phyloP scores from a whole-genome alignment of 2,888 invertebrate genomes.

The Cephonodes hylas region DNA sequence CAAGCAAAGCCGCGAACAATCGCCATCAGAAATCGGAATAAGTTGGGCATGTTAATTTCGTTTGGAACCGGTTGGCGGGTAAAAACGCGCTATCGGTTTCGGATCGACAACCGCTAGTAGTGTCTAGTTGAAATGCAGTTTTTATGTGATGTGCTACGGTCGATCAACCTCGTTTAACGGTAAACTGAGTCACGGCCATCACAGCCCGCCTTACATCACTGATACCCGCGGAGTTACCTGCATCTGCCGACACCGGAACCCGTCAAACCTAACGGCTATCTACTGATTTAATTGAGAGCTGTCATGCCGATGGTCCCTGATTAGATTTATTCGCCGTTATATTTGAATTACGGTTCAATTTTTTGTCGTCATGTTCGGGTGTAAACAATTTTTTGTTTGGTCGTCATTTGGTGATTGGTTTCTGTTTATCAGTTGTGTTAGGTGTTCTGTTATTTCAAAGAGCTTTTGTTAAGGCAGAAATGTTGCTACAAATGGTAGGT shows the following conservation, averaged over 20 bases:
- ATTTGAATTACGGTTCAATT: not conserved
- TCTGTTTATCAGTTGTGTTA: too few species aligned
- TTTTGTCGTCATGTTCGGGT: not conserved
- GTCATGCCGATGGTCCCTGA: not conserved
- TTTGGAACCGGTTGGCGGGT: slow-evolving; percentile 9
- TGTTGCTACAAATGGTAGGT: too few species aligned
- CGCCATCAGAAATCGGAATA: not conserved
- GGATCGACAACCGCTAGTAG: slow-evolving; percentile 35
- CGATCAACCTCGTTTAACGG: slow-evolving; percentile 71
- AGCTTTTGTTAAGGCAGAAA: too few species aligned
- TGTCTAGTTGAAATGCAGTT: slow-evolving; percentile 27
- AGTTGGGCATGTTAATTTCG: not conserved
- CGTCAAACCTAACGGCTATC: slow-evolving; percentile 1
- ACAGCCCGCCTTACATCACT: slow-evolving; percentile 36
- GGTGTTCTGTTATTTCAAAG: too few species aligned
- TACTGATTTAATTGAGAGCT: slow-evolving; percentile 4
- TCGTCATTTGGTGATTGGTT: not conserved
- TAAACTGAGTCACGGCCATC: slow-evolving; percentile 25
- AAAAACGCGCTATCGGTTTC: slow-evolving; percentile 5
- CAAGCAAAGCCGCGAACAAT: not conserved
- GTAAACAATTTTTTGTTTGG: not conserved
- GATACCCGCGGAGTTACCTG: slow-evolving; percentile 5
- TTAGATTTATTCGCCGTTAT: slow-evolving; percentile 7
- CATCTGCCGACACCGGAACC: slow-evolving; percentile 34
- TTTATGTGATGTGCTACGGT: slow-evolving; percentile 48